Evolutionary conservation across 2,797 vertebrate species (phyloP), one percentile per base, ranked within the genome.

Genomic region (Tokudaia tokunoshimensis): DNA sequence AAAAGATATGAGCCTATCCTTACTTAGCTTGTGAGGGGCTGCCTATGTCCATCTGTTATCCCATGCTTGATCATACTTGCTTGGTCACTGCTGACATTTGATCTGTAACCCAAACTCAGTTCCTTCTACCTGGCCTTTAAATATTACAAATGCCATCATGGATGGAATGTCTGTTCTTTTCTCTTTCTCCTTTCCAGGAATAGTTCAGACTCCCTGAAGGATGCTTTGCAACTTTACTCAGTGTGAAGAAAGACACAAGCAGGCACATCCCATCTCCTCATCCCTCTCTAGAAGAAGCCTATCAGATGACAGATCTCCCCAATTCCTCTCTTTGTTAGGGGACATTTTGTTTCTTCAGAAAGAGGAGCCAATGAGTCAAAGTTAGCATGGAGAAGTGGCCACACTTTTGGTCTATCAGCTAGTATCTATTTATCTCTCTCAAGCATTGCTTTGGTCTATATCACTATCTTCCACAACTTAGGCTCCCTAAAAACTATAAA

Each of bases 181-280:
- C 13, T 78, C 70, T 44, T 72, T 91, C 4, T 59, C 26, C 6
- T 20, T 74, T 91, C n/a, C 11, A 12, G 37, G 29, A 59, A 57
- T 50, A 52, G 41, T 76, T 55, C 52, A 31, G 47, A 78, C 52
- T 92, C 61, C 74, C 34, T 29, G 41, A 37, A 80, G 34, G 34
- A 5, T 13, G 41, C 29, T 75, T 70, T 41, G 3, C 11, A 70
- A 34, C 55, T 76, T 83, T n/a, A 67, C 6, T 91, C 2, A 0
- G 29, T 34, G 55, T 78, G 22, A 52, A 59, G 26, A 74, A 61
- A 19, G 41, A 34, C n/a, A 76, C 0, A 9, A 2, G 20, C 7
- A 4, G 50, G 41, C 7, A 2, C 6, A 1, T 34, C 0, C 3
- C 1, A 1, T 7, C 6, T 31, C n/a, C 67, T 34, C 0, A 0